Conservation (phyloP, 2,888 invertebrate genomes). For the Callyntrura guangdongensis region DNA sequence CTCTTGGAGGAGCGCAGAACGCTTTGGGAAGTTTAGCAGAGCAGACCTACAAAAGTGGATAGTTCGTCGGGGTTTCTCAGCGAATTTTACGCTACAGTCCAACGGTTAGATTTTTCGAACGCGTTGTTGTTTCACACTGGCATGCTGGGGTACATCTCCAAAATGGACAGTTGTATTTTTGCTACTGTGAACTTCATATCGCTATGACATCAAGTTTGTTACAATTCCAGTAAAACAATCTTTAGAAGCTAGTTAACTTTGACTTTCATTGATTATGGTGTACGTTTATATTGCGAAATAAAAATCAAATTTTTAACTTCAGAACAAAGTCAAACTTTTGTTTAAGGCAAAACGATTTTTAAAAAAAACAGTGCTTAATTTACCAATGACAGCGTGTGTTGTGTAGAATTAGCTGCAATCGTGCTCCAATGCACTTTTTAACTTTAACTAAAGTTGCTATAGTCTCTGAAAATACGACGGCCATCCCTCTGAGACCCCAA, state of each 20-base stretch:
- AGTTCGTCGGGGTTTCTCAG: conserved; percentile 36
- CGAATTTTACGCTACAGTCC: conserved; percentile 3
- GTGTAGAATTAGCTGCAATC: not conserved
- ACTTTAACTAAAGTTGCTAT: not conserved
- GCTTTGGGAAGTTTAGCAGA: conserved; percentile 74
- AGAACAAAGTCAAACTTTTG: conserved; percentile 16
- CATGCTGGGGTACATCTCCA: not conserved
- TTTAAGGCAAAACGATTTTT: not conserved
- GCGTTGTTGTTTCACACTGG: not conserved
- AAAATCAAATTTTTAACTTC: conserved; percentile 53
- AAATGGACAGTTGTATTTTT: too few species aligned
- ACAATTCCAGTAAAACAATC: not conserved
- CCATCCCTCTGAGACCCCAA: too few species aligned
- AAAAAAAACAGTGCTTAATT: not conserved
- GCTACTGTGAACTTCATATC: not conserved
- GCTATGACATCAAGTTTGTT: not conserved
- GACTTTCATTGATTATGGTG: conserved; percentile 21
- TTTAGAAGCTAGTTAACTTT: not conserved
- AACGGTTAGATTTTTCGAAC: not conserved
- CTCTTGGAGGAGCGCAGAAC: conserved; percentile 56
- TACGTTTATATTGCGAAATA: not conserved
- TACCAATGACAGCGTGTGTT: not conserved
- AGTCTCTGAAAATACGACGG: too few species aligned
- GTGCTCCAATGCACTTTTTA: not conserved
- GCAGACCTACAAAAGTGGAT: conserved; percentile 60